Conservation (phyloP, 2,113 vertebrate genomes). For the Mola mola region DNA sequence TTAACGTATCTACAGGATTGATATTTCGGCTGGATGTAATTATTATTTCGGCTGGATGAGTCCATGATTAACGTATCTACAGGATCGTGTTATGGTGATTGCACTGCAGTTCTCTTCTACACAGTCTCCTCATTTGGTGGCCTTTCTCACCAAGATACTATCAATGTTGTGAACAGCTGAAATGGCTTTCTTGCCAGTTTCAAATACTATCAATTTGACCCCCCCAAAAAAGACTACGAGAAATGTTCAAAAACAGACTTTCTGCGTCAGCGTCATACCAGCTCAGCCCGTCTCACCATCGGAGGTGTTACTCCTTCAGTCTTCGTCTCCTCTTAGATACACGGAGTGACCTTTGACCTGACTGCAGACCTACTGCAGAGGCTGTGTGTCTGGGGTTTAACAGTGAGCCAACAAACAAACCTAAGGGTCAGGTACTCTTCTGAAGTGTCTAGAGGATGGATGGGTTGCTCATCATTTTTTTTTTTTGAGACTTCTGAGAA, state of each 20-base stretch:
- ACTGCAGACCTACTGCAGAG: slow-evolving; percentile 38
- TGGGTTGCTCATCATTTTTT: not conserved
- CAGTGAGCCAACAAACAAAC: slow-evolving; percentile 14
- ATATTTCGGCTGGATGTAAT: no score
- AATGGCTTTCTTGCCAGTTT: not conserved
- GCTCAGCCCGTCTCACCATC: not conserved
- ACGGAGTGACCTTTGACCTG: slow-evolving; percentile 47
- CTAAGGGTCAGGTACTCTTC: slow-evolving; percentile 37
- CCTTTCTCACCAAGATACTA: slow-evolving; percentile 1
- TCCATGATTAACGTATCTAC: no score
- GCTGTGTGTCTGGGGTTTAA: slow-evolving; percentile 29
- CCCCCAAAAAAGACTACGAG: no score
- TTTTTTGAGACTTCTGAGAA: not conserved
- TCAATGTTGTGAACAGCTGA: slow-evolving; percentile 17
- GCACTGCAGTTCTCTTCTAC: no score
- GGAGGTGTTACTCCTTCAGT: slow-evolving; percentile 24
- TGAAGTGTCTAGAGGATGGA: slow-evolving; percentile 21
- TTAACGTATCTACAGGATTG: slow-evolving; percentile 27
- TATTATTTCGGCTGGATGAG: no score
- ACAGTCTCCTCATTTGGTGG: slow-evolving; percentile 21
- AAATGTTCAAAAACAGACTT: no score
- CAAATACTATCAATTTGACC: no score
- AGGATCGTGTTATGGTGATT: no score
- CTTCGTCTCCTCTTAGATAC: slow-evolving; percentile 34
- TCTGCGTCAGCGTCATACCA: no score